Evolutionary conservation across 35 echinoderm and acorn worm species (phyloP), one percentile per base, ranked within the genome.

Genomic region (Eucidaris tribuloides): DNA sequence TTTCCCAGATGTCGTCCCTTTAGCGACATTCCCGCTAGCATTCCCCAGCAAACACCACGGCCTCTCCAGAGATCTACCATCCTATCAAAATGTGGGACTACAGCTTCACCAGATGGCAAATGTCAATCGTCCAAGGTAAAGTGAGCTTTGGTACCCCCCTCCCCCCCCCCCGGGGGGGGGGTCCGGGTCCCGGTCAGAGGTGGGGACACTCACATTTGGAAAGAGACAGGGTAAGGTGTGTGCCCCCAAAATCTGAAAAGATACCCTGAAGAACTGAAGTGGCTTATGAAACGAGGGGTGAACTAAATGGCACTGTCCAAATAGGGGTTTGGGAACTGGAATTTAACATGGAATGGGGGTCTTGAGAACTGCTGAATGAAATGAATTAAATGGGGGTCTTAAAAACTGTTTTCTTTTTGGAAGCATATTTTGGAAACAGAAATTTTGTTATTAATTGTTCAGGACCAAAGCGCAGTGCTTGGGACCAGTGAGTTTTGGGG

Each of bases 81-180:
- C 68, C 0, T 74, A 41, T 25, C 38, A 44, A 74, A 22, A 74
- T 25, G n/a, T 22, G 2, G 68, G 68, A 17, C n/a, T 74, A n/a
- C 38, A 40, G 44, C 40, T 19, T 33, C 68, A 24, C 1, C 24
- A 25, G 33, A 40, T 42, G 29, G 38, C 68, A 7, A 74, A 41
- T 4, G 44, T 74, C 68, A 74, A 74, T 44, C 29, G 44, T 22
- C 68, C 68, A 42, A 74, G 37, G 68, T 74, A 40, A 24, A n/a
- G n/a, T n/a, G n/a, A n/a, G n/a, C n/a, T n/a, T n/a, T n/a, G n/a
- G n/a, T n/a, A n/a, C n/a, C n/a, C n/a, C n/a, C n/a, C n/a, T n/a
- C n/a, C n/a, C n/a, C n/a, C n/a, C n/a, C n/a, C n/a, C n/a, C n/a
- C n/a, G n/a, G n/a, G n/a, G n/a, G n/a, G n/a, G n/a, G n/a, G n/a